A percentile compares a stretch with the other conserved stretches of the same genome.
Evolutionary conservation across 2,113 vertebrate genomes (phyloP).

Genomic region (Taxidea taxus): DNA sequence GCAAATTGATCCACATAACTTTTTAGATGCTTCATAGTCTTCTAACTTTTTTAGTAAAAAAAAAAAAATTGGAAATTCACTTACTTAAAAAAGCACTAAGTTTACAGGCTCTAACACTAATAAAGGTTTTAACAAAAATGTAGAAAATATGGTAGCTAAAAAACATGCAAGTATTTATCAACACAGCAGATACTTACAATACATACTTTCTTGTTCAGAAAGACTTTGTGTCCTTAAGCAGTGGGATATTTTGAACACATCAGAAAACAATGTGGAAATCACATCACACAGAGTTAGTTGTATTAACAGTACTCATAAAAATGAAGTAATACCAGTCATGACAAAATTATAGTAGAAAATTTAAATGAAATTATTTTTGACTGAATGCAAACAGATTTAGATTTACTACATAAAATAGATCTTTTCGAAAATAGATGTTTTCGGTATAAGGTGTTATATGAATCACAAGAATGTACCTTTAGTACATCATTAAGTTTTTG

Average conservation of each 20-base stretch:
- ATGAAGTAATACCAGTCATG: background rate
- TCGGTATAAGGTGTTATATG: background rate
- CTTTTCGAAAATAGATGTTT: background rate
- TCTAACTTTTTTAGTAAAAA: background rate
- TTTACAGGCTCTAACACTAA: background rate
- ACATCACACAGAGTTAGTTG: background rate
- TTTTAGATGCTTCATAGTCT: background rate
- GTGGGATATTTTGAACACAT: background rate
- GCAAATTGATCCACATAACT: background rate
- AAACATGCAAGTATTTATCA: background rate
- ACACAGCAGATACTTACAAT: background rate
- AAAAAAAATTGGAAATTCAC: constrained; percentile 3
- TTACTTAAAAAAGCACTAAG: constrained; percentile 14
- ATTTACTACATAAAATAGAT: background rate
- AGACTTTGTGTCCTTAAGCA: background rate
- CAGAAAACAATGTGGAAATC: background rate
- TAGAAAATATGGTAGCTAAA: background rate
- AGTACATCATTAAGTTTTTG: background rate
- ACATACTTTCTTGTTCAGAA: background rate
- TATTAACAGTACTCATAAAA: constrained; percentile 14
- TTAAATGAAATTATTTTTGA: background rate
- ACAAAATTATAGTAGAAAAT: background rate
- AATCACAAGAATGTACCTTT: background rate
- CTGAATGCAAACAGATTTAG: background rate
- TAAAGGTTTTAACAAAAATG: background rate